Base-by-base conservation (phyloP, 1,140 invertebrate species). In the Frieseomelitta varia region DNA sequence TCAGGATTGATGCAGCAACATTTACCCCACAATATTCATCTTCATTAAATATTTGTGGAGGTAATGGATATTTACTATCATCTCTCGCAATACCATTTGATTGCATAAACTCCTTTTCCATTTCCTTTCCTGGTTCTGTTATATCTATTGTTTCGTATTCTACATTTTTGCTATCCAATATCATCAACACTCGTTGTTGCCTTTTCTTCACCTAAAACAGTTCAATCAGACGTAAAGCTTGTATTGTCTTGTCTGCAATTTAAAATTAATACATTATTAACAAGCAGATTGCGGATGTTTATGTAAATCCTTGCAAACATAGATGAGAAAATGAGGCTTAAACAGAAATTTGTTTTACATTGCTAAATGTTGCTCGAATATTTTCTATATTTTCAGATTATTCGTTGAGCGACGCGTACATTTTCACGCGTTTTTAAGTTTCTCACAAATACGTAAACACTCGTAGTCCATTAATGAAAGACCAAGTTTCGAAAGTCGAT, bases 21-120 rank as follows among this genome's bases (percentile, higher is more conserved):
- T 96, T 96, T 96, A 99, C 98, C 91, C 98, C 98, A 94, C 98
- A 99, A 92, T 99, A 99, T 84, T 97, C 96, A 55, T 97, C 97
- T 84, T 98, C 98, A 92, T 98, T 98, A 93, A 99, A 99, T 87
- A 99, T 96, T 95, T 99, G 99, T 78, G 99, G 99, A 74, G 98
- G 98, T 87, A 99, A 94, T 47, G 98, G 97, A 87, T 96, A 96
- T 92, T 97, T 96, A 75, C 95, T 96, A 51, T 97, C 97, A 51
- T 97, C 97, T 92, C 97, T 97, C 74, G 97, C 96, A 88, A 97
- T 98, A 81, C 97, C 97, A 93, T 98, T 98, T 87, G 96, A 96
- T 94, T 98, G 97, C 98, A 99, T 99, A 92, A 98, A 98, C 90
- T 98, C 98, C 94, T 98, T 98, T 72, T 98, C 97, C 75, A 96